Evolutionary conservation across 2,888 invertebrate genomes (phyloP).

Genomic region (Hyppa rectilinea): DNA sequence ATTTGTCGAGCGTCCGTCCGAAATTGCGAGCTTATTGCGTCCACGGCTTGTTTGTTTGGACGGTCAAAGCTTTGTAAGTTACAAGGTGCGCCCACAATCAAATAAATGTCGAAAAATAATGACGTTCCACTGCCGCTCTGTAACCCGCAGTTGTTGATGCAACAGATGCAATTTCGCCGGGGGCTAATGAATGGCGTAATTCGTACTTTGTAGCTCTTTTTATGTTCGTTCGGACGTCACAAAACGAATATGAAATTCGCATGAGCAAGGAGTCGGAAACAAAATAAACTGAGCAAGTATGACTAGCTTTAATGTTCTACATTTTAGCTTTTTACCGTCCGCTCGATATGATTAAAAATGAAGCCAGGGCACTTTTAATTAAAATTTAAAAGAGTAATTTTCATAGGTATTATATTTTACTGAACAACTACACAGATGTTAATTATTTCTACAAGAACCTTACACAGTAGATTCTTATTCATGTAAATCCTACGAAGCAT

Average conservation of each 20-base stretch:
- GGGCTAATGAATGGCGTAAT: constrained; percentile 47
- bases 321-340: constrained; percentile 32
- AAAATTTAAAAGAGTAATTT: constrained; percentile 28
- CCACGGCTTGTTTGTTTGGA: constrained; percentile 83
- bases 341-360: constrained; percentile 25
- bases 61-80: constrained; percentile 86
- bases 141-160: constrained; percentile 47
- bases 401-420: constrained; percentile 26
- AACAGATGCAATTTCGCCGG: constrained; percentile 52
- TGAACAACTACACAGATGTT: constrained; percentile 19
- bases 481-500: constrained; percentile 16
- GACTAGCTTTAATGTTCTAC: constrained; percentile 33
- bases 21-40: constrained; percentile 88
- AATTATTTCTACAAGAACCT: constrained; percentile 32
- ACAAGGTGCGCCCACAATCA: constrained; percentile 81
- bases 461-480: constrained; percentile 4
- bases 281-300: constrained; percentile 28
- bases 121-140: constrained; percentile 61
- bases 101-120: constrained; percentile 79
- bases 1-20: constrained; percentile 86
- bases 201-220: constrained; percentile 41
- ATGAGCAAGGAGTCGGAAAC: constrained; percentile 26
- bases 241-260: constrained; percentile 43
- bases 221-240: constrained; percentile 19
- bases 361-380: constrained; percentile 39